Base-by-base conservation (phyloP, 2,888 invertebrate genomes). In the Idaea dimidiata region DNA sequence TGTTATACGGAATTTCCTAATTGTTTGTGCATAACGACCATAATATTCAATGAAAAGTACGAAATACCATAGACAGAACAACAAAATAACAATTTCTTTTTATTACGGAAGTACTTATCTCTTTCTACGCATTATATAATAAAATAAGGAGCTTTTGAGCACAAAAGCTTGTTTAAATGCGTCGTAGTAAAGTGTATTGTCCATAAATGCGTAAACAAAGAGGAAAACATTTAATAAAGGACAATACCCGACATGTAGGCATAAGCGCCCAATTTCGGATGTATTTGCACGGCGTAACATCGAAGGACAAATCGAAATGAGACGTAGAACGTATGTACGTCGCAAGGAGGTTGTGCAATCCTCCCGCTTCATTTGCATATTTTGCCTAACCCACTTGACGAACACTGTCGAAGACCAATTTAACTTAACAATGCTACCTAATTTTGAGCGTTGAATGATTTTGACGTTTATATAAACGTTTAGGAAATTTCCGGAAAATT, bases 371-470 rank as follows among this genome's bases (percentile, higher is more conserved):
- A 74, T 72, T 66, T 66, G 62, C 69, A 66, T 62, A 54, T 58
- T 66, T 43, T 43, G 43, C 43, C 57, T 59, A 62, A 66, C 59
- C 68, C 66, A 63, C 67, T 64, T 62, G 62, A 58, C 60, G 61
- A 67, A 62, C 62, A 60, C 56, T 33, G 61, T 58, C 66, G 62
- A 68, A 66, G 62, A 69, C 69, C 74, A 81, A 81, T 81, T 79
- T 80, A 79, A 77, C 78, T 78, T 78, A 68, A 68, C 72, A 73
- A 73, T 74, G 68, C 62, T 62, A 67, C 55, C 69, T 66, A 76
- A 78, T 78, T 65, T 63, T 60, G 59, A 63, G 62, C 62, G 62
- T 61, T 75, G 77, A 66, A 54, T 62, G 59, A 61, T 60, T 56
- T 69, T 66, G 67, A 59, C 67, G 66, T 63, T 67, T 63, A 58